These are phyloP conservation scores for Psephotus haematonotus DNA, from an alignment of 2,113 vertebrate species.

Conservation along the genomic window DNA sequence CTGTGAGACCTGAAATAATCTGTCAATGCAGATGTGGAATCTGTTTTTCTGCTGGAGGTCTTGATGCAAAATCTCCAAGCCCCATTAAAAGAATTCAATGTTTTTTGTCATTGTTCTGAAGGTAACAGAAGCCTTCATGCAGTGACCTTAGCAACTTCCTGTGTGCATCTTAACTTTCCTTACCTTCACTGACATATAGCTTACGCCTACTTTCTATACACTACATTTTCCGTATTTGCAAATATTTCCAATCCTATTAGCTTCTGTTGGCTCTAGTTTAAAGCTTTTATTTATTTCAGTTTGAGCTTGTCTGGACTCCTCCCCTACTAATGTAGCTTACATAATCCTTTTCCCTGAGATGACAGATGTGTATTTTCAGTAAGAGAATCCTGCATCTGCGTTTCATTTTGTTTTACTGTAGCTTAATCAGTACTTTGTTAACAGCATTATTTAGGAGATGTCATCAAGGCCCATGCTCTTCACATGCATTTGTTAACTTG, in stretches of 20 bases:
- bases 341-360: slow-evolving; percentile 32
- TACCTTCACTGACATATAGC: background rate
- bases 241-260: background rate
- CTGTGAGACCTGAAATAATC: background rate
- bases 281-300: slow-evolving; percentile 42
- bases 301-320: background rate
- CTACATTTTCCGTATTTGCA: background rate
- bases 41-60: background rate
- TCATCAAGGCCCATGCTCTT: background rate
- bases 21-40: background rate
- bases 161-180: background rate
- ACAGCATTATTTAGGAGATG: slow-evolving; percentile 35
- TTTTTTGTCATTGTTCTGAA: background rate
- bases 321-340: background rate
- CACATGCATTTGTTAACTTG: background rate
- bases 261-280: background rate
- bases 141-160: background rate
- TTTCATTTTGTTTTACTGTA: slow-evolving; percentile 36
- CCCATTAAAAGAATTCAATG: background rate
- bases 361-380: slow-evolving; percentile 54
- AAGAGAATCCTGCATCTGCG: background rate
- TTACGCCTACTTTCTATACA: background rate
- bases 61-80: background rate
- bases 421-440: slow-evolving; percentile 47
- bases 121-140: background rate